Percentiles rank a stretch among this genome's conserved stretches.
phyloP scores from a whole-genome alignment of 30 jellyfish, hydroid and myxozoan species.

The Hydractinia echinata region DNA sequence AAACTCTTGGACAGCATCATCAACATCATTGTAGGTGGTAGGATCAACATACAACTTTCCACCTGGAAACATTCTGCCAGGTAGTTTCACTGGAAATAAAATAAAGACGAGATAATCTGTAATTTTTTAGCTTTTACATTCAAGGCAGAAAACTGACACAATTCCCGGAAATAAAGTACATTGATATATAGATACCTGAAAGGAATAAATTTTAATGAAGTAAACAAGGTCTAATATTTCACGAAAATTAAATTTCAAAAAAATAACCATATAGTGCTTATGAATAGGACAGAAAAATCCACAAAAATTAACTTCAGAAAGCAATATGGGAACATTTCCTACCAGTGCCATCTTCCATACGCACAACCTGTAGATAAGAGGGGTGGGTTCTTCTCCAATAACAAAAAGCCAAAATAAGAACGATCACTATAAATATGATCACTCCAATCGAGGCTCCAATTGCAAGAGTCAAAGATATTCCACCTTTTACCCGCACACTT shows the following conservation, averaged over 20 bases:
- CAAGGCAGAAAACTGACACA: too few relatives aligned
- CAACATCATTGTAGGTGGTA: conserved; percentile 68
- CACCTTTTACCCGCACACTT: conserved; percentile 28
- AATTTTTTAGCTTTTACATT: too few relatives aligned
- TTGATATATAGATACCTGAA: too few relatives aligned
- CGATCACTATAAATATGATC: conserved; percentile 10
- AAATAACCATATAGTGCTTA: too few relatives aligned
- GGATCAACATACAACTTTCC: conserved; percentile 78
- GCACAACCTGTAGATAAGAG: conserved; percentile 52
- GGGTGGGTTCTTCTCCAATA: conserved; percentile 56
- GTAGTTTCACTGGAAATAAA: background rate
- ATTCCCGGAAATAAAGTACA: too few relatives aligned
- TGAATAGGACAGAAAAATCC: background rate
- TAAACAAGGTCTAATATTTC: too few relatives aligned
- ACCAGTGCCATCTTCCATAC: conserved; percentile 83
- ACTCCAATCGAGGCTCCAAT: conserved; percentile 40
- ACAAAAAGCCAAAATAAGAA: conserved; percentile 14
- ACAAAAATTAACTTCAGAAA: too few relatives aligned
- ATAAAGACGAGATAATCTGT: background rate
- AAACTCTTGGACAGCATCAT: conserved; percentile 88
- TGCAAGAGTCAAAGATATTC: conserved; percentile 42
- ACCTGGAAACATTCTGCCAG: background rate
- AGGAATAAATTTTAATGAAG: too few relatives aligned
- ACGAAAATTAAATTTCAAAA: too few relatives aligned
- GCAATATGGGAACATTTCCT: background rate